Percentiles rank a stretch among this genome's conserved stretches.
Evolutionary conservation across 2,888 invertebrate species (phyloP).

Genomic region (Nebria brevicollis): DNA sequence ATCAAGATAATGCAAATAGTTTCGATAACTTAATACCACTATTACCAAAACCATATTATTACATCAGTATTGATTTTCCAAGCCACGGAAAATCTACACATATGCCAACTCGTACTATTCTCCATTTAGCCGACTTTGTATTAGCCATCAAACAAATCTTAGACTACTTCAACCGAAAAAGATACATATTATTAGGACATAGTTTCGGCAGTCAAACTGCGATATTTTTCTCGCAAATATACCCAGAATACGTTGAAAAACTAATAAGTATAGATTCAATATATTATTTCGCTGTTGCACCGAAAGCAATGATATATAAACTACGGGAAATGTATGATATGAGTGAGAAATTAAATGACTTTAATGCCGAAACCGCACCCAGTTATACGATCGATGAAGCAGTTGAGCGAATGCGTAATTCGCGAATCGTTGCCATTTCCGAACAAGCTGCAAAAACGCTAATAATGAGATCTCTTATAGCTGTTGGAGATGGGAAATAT

Average conservation of each 20-base stretch:
- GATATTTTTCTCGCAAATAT: conserved; percentile 59
- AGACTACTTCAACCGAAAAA: conserved; percentile 56
- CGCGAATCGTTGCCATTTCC: conserved; percentile 60
- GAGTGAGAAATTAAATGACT: conserved; percentile 56
- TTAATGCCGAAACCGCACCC: conserved; percentile 52
- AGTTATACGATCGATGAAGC: conserved; percentile 64
- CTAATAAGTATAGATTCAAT: conserved; percentile 63
- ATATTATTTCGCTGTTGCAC: conserved; percentile 53
- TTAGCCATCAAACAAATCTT: conserved; percentile 56
- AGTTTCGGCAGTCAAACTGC: conserved; percentile 62
- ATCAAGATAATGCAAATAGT: conserved; percentile 66
- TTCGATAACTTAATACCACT: conserved; percentile 65
- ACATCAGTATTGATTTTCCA: conserved; percentile 67
- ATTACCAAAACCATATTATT: conserved; percentile 64
- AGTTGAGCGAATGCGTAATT: conserved; percentile 62
- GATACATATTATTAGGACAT: conserved; percentile 58
- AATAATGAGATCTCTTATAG: conserved; percentile 63
- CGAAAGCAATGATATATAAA: conserved; percentile 52
- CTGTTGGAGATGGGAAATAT: conserved; percentile 62
- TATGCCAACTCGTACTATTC: conserved; percentile 59
- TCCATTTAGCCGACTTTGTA: conserved; percentile 62
- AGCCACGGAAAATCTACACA: conserved; percentile 71
- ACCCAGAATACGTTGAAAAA: conserved; percentile 62
- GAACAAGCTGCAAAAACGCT: conserved; percentile 64
- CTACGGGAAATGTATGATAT: conserved; percentile 60